Evolutionary conservation across 2,888 invertebrate genomes (phyloP), one percentile per base, ranked within the genome.

Genomic region (Nemotelus nigrinus): DNA sequence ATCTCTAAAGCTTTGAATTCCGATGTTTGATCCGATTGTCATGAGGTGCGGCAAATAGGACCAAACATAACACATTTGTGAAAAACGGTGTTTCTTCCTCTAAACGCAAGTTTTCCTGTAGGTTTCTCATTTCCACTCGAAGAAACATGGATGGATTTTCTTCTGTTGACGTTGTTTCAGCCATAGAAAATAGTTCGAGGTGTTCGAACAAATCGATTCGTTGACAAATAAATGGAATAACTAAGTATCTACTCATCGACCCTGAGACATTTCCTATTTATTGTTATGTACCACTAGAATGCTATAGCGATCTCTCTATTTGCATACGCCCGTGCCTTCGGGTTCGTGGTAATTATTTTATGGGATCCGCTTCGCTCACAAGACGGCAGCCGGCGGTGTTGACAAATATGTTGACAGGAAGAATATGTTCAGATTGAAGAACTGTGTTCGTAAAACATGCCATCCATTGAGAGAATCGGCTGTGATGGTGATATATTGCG

Each of bases 351-450:
- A 39, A 60, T 60, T 41, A 60, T 60, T 60, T 60, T 60, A 60
- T 60, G 60, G 39, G 43, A 7, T 60, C 60, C 25, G 25, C 25
- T 25, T 25, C 25, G 25, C 25, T 4, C 41, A 39, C n/a, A 57
- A 2, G n/a, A 60, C 43, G 25, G 41, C 25, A 41, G 41, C 41
- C 41, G 60, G 7, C 7, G 7, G 48, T 41, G 67, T 39, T 48
- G 67, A 68, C 48, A 68, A 25, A 68, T 50, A 68, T 68, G 50
- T 25, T 68, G 67, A 68, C 67, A 39, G 67, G 67, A 39, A 50
- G 67, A 68, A 68, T 68, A 41, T 43, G 3, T 4, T 39, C 25
- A 60, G 25, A 39, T 25, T 48, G 48, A 50, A 68, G 41, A 25
- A 25, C 6, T 68, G 6, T 48, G 25, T 48, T 7, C 8, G 47